Base-by-base conservation (phyloP, 2,797 vertebrate genomes). In the Masticophis lateralis region DNA sequence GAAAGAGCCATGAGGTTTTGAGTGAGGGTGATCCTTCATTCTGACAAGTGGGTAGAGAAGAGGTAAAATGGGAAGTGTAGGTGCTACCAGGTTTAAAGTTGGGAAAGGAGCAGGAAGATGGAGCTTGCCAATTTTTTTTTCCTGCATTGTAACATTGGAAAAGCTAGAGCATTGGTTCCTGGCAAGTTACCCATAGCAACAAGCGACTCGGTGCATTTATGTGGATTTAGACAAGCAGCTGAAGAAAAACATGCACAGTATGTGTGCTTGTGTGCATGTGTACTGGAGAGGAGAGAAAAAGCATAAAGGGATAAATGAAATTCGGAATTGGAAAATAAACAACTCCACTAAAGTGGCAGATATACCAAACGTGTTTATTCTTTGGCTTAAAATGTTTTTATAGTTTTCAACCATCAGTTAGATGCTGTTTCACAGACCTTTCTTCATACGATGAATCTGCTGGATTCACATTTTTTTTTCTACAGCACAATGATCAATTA, bases 121-220 rank as follows among this genome's bases (percentile, higher is more conserved):
- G 88, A 90, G 79, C 59, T 22, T 22, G 88, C 47, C 22, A 25
- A 37, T 53, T 53, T 53, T 59, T 9, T 47, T 12, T 2, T 1
- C 0, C 51, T 92, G 10, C 51, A 86, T 8, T 12, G 88, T 27
- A 83, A 47, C 37, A 90, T 47, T 47, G 51, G 79, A 87, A 66
- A 22, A 87, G 83, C 69, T 16, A 12, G 69, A 2, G 47, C 32
- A 32, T 83, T 69, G 60, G 27, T 63, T 86, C 32, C 89, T n/a
- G 53, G 12, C 25, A 87, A 74, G 92, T 93, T 90, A 90, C 92
- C 92, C 92, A 47, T 93, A 55, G 89, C 92, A 90, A 93, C 92
- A 87, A 87, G 92, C 37, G 37, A 69, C 92, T 93, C 60, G 1
- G 25, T 69, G 89, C 51, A 63, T 69, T 90, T 22, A 59, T 87